Base-by-base conservation (phyloP, 2,797 vertebrate species). In the Ceryle rudis region DNA sequence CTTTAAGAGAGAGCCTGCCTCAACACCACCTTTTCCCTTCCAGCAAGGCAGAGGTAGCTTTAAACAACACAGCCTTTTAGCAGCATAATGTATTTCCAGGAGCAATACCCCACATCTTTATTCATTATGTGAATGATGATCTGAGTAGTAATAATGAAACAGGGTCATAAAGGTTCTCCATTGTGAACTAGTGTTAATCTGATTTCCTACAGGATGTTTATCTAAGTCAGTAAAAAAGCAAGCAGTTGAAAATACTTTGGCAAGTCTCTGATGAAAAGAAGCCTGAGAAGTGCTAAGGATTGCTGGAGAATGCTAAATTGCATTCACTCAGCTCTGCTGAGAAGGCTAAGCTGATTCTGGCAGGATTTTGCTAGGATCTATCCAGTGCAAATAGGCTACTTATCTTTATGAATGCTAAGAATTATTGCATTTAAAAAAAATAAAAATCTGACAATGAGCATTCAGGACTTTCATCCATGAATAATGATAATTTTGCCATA, bases 141-240 rank as follows among this genome's bases (percentile, higher is more conserved):
- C 77, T 4, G 19, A 86, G 83, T 31, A 62, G 65, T 67, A 93
- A 89, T 92, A 97, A 94, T 77, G 93, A 93, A 94, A 77, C 8
- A 2, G 79, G 72, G 82, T 87, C 81, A 33, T 9, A 55, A 94
- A 88, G 41, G 37, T 55, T 89, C 75, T 83, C 69, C 37, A 55
- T 80, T 93, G 86, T 90, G 94, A 91, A 60, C 73, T 60, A n/a
- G 89, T 83, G 93, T 94, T 96, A 94, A 96, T 93, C 89, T 92
- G 33, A 77, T 87, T 94, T 93, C 82, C 86, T 93, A 93, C 46
- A 60, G 69, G 54, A 69, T 80, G 90, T 94, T 96, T 96, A 75
- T 95, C 93, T 90, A 92, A 93, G 66, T 90, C 86, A 91, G 93
- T 31, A 93, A 89, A 96, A 86, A 84, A 71, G 79, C 81, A 77